Conservation (phyloP, 2,888 invertebrate species). For the Baronia brevicornis region DNA sequence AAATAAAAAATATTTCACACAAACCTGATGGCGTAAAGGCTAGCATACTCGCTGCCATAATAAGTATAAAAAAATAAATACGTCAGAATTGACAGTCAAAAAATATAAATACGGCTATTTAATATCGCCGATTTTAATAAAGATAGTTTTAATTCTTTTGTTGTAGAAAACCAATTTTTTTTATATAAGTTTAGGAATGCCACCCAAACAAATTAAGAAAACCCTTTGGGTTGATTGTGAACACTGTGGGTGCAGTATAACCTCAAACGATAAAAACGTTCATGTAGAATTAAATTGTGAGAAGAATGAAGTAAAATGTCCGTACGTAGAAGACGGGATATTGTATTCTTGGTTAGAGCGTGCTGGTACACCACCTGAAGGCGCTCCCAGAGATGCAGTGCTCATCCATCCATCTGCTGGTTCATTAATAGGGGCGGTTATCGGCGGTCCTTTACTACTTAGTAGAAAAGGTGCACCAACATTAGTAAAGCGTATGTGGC, state of each 20-base stretch:
- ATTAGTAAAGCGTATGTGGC: slow-evolving; percentile 64
- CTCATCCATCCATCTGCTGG: slow-evolving; percentile 59
- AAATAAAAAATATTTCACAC: no score
- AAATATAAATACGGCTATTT: no score
- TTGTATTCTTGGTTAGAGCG: slow-evolving; percentile 57
- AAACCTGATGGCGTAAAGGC: no score
- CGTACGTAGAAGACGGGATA: slow-evolving; percentile 45
- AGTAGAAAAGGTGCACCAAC: slow-evolving; percentile 50
- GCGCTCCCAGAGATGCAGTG: slow-evolving; percentile 54
- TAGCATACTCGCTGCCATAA: no score
- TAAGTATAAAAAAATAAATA: no score
- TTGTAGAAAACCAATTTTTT: no score
- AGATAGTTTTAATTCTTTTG: no score
- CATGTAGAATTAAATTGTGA: slow-evolving; percentile 74
- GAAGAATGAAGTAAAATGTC: slow-evolving; percentile 60
- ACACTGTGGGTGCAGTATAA: slow-evolving; percentile 71
- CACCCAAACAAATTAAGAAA: slow-evolving; percentile 70
- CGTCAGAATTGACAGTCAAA: no score
- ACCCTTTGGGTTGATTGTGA: slow-evolving; percentile 79
- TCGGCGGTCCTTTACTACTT: slow-evolving; percentile 52
- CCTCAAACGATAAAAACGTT: slow-evolving; percentile 73
- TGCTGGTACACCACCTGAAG: slow-evolving; percentile 44
- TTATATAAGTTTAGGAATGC: slow-evolving; percentile 23
- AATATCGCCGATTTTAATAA: no score
- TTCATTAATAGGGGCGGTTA: slow-evolving; percentile 51